Conservation (phyloP, 2,113 vertebrate species). For the Deroptyus accipitrinus region DNA sequence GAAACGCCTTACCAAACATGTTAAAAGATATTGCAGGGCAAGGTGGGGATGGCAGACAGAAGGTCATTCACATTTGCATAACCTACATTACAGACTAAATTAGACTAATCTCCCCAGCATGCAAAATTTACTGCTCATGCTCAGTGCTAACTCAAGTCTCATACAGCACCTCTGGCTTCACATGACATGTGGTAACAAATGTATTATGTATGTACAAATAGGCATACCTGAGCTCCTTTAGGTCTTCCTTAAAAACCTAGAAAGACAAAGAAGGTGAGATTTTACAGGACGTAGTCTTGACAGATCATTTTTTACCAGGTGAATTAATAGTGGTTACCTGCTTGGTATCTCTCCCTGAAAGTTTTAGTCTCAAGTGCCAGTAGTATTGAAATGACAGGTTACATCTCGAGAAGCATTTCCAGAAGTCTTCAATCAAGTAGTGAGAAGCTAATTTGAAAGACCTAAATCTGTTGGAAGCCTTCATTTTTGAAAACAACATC, state of each 20-base stretch:
- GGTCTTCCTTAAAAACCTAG: conserved; percentile 85
- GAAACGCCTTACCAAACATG: conserved; percentile 21
- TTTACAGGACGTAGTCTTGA: background rate
- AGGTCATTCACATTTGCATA: conserved; percentile 55
- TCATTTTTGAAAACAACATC: background rate
- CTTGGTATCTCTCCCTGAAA: background rate
- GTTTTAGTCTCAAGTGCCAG: background rate
- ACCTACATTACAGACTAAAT: conserved; percentile 43
- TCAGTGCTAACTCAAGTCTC: conserved; percentile 19
- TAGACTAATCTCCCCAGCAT: background rate
- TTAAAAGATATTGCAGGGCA: conserved; percentile 20
- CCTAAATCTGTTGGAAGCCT: background rate
- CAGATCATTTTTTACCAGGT: background rate
- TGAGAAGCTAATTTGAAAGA: background rate
- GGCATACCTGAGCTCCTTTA: conserved; percentile 81
- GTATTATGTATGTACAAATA: background rate
- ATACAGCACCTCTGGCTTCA: conserved; percentile 26
- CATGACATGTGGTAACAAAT: background rate
- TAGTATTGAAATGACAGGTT: background rate
- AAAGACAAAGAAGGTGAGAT: conserved; percentile 29
- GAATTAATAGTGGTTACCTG: background rate
- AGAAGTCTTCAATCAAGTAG: background rate
- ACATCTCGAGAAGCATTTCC: background rate
- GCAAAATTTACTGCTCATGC: background rate
- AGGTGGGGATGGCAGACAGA: background rate